Percentiles rank a stretch among this genome's conserved stretches.
These are phyloP conservation scores for Eulemur albifrons DNA, from an alignment of 2,797 vertebrate species.

Conservation along the genomic window DNA sequence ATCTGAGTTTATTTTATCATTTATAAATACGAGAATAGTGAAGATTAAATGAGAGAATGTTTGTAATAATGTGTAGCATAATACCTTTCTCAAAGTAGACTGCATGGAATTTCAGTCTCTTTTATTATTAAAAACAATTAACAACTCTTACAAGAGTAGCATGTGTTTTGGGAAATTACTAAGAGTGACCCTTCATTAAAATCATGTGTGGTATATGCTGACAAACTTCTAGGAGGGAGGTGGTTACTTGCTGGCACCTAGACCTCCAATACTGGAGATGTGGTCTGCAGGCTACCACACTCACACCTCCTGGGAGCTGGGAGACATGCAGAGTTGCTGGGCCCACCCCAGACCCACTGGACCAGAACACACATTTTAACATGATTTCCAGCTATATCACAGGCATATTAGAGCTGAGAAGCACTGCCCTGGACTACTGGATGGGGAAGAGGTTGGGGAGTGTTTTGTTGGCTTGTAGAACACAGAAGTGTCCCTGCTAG, in stretches of 20 bases:
- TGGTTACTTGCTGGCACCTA: not conserved
- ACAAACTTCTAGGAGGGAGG: not conserved
- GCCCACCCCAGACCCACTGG: not conserved
- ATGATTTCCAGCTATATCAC: not conserved
- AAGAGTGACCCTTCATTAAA: not conserved
- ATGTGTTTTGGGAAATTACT: not conserved
- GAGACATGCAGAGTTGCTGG: not conserved
- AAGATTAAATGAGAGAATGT: not conserved
- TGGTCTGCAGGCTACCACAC: not conserved
- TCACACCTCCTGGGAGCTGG: not conserved
- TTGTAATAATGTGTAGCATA: not conserved
- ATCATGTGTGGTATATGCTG: not conserved
- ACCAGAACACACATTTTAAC: not conserved
- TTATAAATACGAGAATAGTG: not conserved
- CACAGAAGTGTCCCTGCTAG: not conserved
- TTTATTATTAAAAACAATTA: not conserved
- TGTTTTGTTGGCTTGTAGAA: not conserved
- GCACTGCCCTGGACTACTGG: not conserved
- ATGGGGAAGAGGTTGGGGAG: not conserved
- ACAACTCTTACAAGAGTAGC: not conserved
- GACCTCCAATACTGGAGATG: accelerated
- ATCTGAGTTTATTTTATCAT: not conserved
- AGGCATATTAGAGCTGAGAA: no score
- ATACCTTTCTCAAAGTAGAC: not conserved
- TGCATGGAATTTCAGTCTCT: not conserved